Evolutionary conservation across 2,888 invertebrate genomes (phyloP).

Genomic region (Deilephila elpenor): DNA sequence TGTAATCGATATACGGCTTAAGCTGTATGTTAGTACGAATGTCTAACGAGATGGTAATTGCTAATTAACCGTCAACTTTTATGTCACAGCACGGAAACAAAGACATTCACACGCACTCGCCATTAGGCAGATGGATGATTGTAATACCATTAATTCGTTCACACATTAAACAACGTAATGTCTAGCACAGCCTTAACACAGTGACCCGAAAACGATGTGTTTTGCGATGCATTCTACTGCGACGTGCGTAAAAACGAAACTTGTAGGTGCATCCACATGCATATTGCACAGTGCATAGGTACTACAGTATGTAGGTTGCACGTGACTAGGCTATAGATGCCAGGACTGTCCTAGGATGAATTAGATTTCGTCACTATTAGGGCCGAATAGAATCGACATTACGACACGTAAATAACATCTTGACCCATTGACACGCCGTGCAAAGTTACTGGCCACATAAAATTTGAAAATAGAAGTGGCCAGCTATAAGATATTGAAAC

Average conservation of each 20-base stretch:
- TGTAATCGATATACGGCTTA: no score
- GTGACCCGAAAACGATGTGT: slow-evolving; percentile 17
- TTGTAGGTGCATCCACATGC: neutral
- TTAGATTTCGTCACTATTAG: neutral
- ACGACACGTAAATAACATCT: neutral
- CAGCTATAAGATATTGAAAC: no score
- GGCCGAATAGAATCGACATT: neutral
- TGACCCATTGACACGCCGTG: no score
- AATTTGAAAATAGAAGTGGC: no score
- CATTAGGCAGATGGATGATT: neutral
- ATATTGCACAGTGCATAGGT: no score
- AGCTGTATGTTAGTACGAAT: no score
- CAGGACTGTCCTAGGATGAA: neutral
- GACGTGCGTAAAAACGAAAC: slow-evolving; percentile 21
- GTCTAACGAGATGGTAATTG: neutral
- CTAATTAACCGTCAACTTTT: neutral
- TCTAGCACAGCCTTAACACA: slow-evolving; percentile 14
- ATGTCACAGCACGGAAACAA: neutral
- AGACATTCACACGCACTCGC: neutral
- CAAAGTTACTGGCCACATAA: no score
- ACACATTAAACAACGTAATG: neutral
- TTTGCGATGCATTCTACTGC: slow-evolving; percentile 19
- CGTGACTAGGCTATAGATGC: neutral
- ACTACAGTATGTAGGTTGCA: neutral
- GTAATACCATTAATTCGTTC: neutral